Percentiles rank a stretch among this genome's conserved stretches.
phyloP scores from a whole-genome alignment of 2,888 invertebrate species.

The Erynnis tages region DNA sequence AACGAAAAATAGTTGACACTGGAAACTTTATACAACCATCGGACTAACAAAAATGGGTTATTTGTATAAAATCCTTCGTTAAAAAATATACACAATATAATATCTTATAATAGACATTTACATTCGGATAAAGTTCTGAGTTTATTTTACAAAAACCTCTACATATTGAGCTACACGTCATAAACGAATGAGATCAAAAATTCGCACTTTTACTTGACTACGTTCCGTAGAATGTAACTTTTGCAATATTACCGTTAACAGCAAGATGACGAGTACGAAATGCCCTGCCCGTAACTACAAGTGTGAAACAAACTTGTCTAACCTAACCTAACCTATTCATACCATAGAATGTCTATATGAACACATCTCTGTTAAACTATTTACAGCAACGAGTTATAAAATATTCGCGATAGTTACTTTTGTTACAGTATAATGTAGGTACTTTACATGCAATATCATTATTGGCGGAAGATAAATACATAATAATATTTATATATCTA shows the following conservation, averaged over 20 bases:
- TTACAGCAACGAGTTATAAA: constrained; percentile 26
- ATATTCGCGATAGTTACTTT: constrained; percentile 12
- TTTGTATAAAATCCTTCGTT: constrained; percentile 72
- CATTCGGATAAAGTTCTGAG: constrained; percentile 59
- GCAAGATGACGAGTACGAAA: constrained; percentile 44
- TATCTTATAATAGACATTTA: constrained; percentile 69
- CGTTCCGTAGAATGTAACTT: constrained; percentile 33
- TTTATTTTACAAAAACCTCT: constrained; percentile 64
- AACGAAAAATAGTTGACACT: constrained; percentile 57
- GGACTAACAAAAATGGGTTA: constrained; percentile 60
- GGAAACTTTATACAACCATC: constrained; percentile 63
- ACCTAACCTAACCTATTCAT: constrained; percentile 52
- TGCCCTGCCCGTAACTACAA: constrained; percentile 41
- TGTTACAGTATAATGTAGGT: constrained; percentile 4
- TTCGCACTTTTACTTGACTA: constrained; percentile 58
- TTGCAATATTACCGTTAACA: constrained; percentile 33
- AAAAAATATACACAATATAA: constrained; percentile 72
- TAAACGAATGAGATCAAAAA: constrained; percentile 79
- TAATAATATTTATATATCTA: constrained; percentile 1
- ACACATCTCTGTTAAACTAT: constrained; percentile 40
- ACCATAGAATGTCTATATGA: constrained; percentile 57
- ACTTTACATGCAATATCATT: constrained; percentile 21
- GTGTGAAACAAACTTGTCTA: constrained; percentile 29
- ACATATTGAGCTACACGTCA: constrained; percentile 76
- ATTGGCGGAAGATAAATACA: constrained; percentile 20